phyloP scores from a whole-genome alignment of 2,888 invertebrate species.

The Blastobasis adustella region DNA sequence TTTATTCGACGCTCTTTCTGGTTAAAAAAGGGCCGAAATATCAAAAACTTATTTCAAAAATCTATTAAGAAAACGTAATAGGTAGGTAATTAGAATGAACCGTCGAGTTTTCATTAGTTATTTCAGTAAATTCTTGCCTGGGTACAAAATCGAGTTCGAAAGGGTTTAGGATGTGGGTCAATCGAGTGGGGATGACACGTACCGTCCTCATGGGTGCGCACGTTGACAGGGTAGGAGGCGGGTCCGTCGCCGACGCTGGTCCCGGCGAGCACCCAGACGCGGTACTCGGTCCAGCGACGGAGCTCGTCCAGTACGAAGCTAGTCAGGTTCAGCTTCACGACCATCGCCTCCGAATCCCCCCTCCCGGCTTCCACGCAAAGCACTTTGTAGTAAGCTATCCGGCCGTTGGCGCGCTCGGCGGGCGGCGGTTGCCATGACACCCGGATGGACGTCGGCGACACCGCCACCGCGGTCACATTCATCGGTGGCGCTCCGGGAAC shows the following conservation, averaged over 20 bases:
- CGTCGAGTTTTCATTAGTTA: too few relatives aligned
- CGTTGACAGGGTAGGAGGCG: slow-evolving; percentile 91
- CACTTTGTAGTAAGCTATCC: slow-evolving; percentile 96
- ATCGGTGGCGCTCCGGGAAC: slow-evolving; percentile 98
- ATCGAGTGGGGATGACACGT: slow-evolving; percentile 74
- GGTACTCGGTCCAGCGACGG: slow-evolving; percentile 96
- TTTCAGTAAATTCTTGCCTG: too few relatives aligned
- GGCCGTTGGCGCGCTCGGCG: slow-evolving; percentile 91
- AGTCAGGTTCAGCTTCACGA: slow-evolving; percentile 86
- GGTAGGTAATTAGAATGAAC: too few relatives aligned
- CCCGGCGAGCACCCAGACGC: slow-evolving; percentile 96
- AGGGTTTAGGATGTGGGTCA: not conserved
- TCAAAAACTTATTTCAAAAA: too few relatives aligned
- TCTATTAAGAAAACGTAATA: too few relatives aligned
- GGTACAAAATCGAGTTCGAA: slow-evolving; percentile 7
- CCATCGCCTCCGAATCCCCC: slow-evolving; percentile 88
- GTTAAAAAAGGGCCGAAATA: too few relatives aligned
- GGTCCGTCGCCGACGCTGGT: slow-evolving; percentile 98
- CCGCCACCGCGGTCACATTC: slow-evolving; percentile 92
- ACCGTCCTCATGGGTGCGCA: slow-evolving; percentile 99
- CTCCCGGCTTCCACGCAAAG: slow-evolving; percentile 90
- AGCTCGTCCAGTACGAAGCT: slow-evolving; percentile 90
- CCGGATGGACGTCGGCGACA: slow-evolving; percentile 91
- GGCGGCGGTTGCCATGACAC: slow-evolving; percentile 96
- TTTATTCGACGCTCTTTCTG: too few relatives aligned